Conservation (phyloP, 2,797 vertebrate genomes). For the Gadopsis marmoratus region DNA sequence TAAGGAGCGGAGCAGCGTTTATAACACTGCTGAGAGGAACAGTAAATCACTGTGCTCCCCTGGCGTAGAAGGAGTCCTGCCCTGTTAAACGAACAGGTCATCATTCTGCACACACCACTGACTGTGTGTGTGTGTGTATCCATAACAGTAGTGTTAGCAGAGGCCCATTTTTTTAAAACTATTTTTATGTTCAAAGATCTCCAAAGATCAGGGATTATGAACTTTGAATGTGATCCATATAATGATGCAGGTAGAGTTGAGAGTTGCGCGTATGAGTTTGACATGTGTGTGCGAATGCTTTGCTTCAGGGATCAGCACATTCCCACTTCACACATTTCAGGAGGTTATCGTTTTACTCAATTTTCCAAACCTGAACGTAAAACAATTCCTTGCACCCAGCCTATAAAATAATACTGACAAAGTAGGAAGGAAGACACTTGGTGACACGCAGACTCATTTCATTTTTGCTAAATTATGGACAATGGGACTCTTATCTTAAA, state of each 20-base stretch:
- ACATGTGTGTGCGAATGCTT: neutral
- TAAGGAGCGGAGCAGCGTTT: conserved; percentile 79
- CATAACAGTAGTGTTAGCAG: neutral
- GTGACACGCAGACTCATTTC: neutral
- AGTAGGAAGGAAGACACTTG: neutral
- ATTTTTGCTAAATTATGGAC: neutral
- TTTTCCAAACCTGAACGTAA: neutral
- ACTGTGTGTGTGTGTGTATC: conserved; percentile 10
- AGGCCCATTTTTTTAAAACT: conserved; percentile 10
- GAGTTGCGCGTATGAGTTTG: neutral
- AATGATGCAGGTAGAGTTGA: neutral
- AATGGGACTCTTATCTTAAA: neutral
- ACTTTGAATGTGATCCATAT: conserved; percentile 13
- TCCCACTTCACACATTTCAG: neutral
- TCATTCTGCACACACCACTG: conserved; percentile 42
- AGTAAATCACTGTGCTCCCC: conserved; percentile 84
- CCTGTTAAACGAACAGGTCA: conserved; percentile 56
- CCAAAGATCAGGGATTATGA: neutral
- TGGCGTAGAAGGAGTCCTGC: conserved; percentile 63
- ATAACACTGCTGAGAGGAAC: conserved; percentile 80
- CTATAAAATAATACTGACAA: neutral
- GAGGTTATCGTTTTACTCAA: neutral
- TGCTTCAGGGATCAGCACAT: neutral
- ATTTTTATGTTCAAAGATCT: conserved; percentile 9
- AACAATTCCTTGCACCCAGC: neutral